Evolutionary conservation across 2,888 invertebrate species (phyloP).

Genomic region (Nasonovia ribisnigri): DNA sequence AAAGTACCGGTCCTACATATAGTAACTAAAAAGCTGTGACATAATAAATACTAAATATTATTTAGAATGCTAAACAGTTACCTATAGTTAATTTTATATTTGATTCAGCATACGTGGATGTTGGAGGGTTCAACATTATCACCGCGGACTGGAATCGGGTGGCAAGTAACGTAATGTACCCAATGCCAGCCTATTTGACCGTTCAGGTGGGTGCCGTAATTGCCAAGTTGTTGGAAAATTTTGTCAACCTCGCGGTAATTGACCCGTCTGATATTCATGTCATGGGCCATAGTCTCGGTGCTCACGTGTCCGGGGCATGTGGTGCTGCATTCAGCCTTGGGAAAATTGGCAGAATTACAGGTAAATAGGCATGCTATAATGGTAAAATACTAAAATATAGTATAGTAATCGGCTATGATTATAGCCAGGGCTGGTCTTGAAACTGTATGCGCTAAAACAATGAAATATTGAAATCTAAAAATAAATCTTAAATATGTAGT

Average conservation of each 20-base stretch:
- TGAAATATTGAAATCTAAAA: background rate
- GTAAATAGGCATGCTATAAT: conserved; percentile 23
- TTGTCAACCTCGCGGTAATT: conserved; percentile 69
- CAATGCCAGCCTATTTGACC: conserved; percentile 66
- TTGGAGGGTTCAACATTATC: conserved; percentile 72
- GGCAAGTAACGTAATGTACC: conserved; percentile 68
- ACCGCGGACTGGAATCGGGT: conserved; percentile 72
- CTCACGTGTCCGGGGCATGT: conserved; percentile 67
- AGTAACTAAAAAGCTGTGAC: background rate
- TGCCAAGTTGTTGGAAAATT: conserved; percentile 69
- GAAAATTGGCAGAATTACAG: conserved; percentile 67
- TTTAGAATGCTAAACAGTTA: background rate
- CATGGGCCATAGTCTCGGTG: conserved; percentile 67
- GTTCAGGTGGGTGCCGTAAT: conserved; percentile 68
- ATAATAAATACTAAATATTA: background rate
- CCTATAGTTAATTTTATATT: background rate
- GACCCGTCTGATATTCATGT: conserved; percentile 68
- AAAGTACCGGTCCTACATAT: background rate
- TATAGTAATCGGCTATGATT: background rate
- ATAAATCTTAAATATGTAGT: background rate
- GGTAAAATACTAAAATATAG: background rate
- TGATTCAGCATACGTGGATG: conserved; percentile 70
- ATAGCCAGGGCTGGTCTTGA: too few species aligned
- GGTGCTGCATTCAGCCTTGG: conserved; percentile 61
- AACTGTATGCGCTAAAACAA: background rate